Percentiles rank a stretch among this genome's conserved stretches.
Evolutionary conservation across 2,888 invertebrate species (phyloP).

Genomic region (Lycaena phlaeas): DNA sequence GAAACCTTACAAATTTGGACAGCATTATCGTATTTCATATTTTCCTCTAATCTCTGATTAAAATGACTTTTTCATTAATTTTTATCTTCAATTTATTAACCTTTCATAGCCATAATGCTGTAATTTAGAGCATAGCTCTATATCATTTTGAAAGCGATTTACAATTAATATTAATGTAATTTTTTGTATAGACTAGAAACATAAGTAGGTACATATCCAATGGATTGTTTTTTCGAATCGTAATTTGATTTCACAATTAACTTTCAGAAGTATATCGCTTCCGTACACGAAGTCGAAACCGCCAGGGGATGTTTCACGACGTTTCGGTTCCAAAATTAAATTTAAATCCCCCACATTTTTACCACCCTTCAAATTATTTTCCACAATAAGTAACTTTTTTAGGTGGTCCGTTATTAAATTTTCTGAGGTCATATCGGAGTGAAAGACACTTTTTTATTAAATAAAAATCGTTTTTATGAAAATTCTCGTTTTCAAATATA

Average conservation of each 20-base stretch:
- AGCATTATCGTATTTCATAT: no score
- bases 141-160: no score
- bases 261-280: conserved; percentile 41
- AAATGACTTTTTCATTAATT: no score
- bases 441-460: conserved; percentile 7
- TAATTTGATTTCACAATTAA: conserved; percentile 15
- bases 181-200: no score
- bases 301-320: conserved; percentile 62
- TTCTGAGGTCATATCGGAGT: conserved; percentile 35
- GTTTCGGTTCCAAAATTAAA: conserved; percentile 67
- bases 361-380: conserved; percentile 60
- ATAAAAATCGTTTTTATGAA: not conserved
- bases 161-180: no score
- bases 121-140: no score
- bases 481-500: no score
- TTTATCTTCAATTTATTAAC: no score
- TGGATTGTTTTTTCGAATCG: conserved; percentile 24
- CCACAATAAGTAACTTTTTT: conserved; percentile 46
- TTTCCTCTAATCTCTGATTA: no score
- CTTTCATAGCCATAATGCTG: no score
- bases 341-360: conserved; percentile 68
- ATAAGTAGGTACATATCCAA: not conserved
- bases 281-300: conserved; percentile 47
- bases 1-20: no score
- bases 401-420: conserved; percentile 40